Evolutionary conservation across 2,113 vertebrate species (phyloP).

Genomic region (Panthera uncia): DNA sequence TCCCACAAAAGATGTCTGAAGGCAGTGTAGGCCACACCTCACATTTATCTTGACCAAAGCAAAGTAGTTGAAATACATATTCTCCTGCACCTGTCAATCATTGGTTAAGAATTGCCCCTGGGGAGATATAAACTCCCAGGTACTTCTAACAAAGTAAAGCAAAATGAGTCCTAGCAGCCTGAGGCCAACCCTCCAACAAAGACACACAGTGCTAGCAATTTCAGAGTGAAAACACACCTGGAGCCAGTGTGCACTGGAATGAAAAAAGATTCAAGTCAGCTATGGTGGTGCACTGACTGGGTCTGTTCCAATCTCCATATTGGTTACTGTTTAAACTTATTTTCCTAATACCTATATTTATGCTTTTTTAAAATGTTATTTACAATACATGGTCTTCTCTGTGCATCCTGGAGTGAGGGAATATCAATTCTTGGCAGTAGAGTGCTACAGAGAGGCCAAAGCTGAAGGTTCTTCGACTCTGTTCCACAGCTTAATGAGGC

Average conservation of each 20-base stretch:
- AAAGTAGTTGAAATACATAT: background rate
- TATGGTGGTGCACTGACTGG: accelerated
- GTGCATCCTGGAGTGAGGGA: background rate
- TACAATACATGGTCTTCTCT: background rate
- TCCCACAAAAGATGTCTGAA: background rate
- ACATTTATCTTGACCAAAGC: background rate
- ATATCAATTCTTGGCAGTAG: background rate
- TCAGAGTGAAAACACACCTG: background rate
- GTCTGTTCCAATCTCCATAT: background rate
- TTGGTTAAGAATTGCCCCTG: background rate
- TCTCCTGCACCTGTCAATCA: background rate
- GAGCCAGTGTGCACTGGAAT: background rate
- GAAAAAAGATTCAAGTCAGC: background rate
- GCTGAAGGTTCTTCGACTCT: background rate
- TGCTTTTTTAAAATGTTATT: background rate
- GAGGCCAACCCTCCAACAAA: background rate
- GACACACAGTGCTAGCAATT: background rate
- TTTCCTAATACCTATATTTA: background rate
- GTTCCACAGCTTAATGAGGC: background rate
- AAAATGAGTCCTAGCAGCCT: background rate
- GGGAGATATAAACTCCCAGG: background rate
- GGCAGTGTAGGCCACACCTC: background rate
- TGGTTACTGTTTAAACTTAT: background rate
- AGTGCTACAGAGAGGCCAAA: background rate
- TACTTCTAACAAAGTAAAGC: background rate